Conservation (phyloP, 2,113 vertebrate genomes). For the Dipodomys merriami region DNA sequence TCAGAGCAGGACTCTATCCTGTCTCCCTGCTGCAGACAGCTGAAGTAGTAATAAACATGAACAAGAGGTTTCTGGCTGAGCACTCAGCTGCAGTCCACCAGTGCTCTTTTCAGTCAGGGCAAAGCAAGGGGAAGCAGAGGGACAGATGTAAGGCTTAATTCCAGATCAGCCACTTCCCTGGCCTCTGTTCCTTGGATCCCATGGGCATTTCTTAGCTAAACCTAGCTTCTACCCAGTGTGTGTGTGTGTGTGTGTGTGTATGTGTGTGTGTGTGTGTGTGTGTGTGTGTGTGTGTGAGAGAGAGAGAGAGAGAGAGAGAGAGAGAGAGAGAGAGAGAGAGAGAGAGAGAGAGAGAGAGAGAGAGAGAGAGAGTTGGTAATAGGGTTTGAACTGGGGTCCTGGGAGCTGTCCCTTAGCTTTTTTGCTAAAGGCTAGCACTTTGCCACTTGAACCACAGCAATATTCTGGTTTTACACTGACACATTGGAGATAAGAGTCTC, state of each 20-base stretch:
- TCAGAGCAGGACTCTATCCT: conserved; percentile 82
- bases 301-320: background rate
- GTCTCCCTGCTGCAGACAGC: conserved; percentile 84
- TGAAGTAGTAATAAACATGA: conserved; percentile 90
- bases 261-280: background rate
- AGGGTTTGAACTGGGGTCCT: too few species aligned
- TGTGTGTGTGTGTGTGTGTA: background rate
- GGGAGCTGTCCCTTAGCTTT: too few species aligned
- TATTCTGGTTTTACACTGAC: too few species aligned
- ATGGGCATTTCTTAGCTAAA: background rate
- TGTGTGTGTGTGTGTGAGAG: background rate
- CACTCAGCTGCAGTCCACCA: conserved; percentile 86
- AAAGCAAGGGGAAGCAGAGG: conserved; percentile 74
- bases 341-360: background rate
- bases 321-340: background rate
- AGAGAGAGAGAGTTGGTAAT: too few species aligned
- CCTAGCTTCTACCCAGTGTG: background rate
- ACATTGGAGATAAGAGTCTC: too few species aligned
- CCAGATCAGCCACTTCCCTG: conserved; percentile 74
- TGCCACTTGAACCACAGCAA: too few species aligned
- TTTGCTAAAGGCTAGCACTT: too few species aligned
- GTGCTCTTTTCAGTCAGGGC: conserved; percentile 79
- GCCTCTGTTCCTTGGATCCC: background rate
- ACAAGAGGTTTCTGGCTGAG: conserved; percentile 86
- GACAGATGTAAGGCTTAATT: conserved; percentile 43